Conservation (phyloP, 2,888 invertebrate species). For the Phorcus lineatus region DNA sequence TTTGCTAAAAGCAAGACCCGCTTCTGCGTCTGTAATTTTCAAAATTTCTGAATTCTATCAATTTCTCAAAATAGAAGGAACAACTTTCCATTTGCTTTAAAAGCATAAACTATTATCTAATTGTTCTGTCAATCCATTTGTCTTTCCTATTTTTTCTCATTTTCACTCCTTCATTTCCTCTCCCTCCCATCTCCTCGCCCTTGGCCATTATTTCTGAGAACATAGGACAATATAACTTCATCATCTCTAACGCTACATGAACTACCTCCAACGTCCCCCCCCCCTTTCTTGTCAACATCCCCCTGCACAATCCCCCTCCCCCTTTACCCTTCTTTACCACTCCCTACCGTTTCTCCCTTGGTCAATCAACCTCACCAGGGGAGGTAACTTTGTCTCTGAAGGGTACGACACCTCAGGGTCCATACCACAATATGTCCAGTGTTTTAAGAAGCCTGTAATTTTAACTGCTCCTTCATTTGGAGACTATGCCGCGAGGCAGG, state of each 20-base stretch:
- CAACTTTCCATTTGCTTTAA: too few species aligned
- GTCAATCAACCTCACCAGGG: not conserved
- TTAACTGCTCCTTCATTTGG: conserved; percentile 13
- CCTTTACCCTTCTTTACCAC: not conserved
- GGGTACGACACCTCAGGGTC: not conserved
- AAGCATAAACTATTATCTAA: too few species aligned
- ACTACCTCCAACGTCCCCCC: not conserved
- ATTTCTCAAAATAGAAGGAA: too few species aligned
- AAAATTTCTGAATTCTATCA: too few species aligned
- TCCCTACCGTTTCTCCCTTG: not conserved
- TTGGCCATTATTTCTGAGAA: not conserved
- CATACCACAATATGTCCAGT: not conserved
- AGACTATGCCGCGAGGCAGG: not conserved
- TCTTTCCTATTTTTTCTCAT: not conserved
- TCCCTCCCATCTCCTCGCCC: not conserved
- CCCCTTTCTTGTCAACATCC: not conserved
- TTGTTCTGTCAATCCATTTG: not conserved
- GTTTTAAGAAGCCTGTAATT: conserved; percentile 10
- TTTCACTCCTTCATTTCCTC: not conserved
- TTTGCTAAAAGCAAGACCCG: too few species aligned
- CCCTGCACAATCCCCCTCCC: not conserved
- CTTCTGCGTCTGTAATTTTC: too few species aligned
- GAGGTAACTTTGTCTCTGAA: not conserved
- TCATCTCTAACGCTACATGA: not conserved
- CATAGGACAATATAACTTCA: not conserved